Base-by-base conservation (phyloP, 2,888 invertebrate species). In the Agrotis exclamationis region DNA sequence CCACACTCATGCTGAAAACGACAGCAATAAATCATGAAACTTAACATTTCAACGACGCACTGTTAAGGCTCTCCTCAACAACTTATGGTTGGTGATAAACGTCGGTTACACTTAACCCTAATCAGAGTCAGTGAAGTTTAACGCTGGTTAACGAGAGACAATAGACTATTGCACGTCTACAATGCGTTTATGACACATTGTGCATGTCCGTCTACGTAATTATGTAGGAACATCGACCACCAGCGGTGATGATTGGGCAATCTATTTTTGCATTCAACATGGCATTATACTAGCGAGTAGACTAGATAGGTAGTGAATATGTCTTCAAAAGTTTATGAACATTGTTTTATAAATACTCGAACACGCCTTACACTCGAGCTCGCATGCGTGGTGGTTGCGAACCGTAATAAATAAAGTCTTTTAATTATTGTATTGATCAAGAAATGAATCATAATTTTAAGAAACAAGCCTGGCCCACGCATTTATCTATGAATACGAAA, bases 161-260 rank as follows among this genome's bases (percentile, higher is more conserved):
- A 82, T 83, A 82, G 83, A 80, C 74, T 22, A 80, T 82, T 63
- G 59, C 51, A 62, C 48, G 79, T 79, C 60, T 47, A 66, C 72
- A 79, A 56, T 70, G 50, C 62, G 60, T 84, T 82, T 80, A 82
- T 70, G 77, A 69, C 77, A 79, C 77, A 80, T 79, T 72, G 82
- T 82, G 60, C 39, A 50, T 51, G 59, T 44, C 28, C 62, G 11
- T 50, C 22, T 54, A 51, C 56, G 67, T 82, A 76, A 73, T 79
- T 69, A 67, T 39, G 48, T 28, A 24, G 13, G 28, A 20, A 22
- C 68, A 44, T 58, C 50, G 63, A 79, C 80, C 80, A 75, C 79
- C 79, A 33, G 62, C 76, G 65, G 50, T 56, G 75, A 48, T n/a
- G 53, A 51, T 70, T 56, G 22, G 39, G 50, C 11, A 45, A 71